phyloP scores from a whole-genome alignment of 2,797 vertebrate species.

The Euphonia xanthogaster region DNA sequence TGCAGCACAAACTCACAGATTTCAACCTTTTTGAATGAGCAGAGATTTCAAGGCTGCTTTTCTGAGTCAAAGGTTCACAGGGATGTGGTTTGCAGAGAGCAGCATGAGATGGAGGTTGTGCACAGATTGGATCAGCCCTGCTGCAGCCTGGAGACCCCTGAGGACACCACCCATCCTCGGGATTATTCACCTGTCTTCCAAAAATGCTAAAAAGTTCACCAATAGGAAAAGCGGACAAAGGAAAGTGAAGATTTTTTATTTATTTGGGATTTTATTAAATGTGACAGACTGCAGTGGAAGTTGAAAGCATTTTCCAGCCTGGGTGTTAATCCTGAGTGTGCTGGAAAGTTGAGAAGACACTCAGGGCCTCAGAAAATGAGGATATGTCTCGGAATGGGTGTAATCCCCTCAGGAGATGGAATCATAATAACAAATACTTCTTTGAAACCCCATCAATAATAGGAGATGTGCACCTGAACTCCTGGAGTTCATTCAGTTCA shows the following conservation, averaged over 20 bases:
- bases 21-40: neutral
- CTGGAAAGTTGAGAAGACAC: neutral
- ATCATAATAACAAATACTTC: neutral
- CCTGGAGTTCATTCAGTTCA: neutral
- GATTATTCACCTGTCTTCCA: neutral
- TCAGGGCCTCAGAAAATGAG: neutral
- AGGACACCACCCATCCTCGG: neutral
- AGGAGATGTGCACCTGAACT: neutral
- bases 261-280: accelerated
- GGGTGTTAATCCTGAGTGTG: neutral
- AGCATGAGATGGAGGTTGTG: accelerated
- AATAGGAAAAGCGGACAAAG: accelerated
- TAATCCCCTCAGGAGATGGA: neutral
- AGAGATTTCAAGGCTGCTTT: neutral
- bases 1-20: neutral
- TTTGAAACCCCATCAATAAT: neutral
- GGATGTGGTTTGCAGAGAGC: neutral
- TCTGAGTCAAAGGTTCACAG: accelerated
- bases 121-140: neutral
- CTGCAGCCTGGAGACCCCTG: neutral
- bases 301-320: neutral
- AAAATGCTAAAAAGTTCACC: neutral
- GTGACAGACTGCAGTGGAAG: neutral
- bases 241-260: neutral
- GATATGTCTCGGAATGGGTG: neutral